Base-by-base conservation (phyloP, 2,113 vertebrate species). In the Lynx canadensis region DNA sequence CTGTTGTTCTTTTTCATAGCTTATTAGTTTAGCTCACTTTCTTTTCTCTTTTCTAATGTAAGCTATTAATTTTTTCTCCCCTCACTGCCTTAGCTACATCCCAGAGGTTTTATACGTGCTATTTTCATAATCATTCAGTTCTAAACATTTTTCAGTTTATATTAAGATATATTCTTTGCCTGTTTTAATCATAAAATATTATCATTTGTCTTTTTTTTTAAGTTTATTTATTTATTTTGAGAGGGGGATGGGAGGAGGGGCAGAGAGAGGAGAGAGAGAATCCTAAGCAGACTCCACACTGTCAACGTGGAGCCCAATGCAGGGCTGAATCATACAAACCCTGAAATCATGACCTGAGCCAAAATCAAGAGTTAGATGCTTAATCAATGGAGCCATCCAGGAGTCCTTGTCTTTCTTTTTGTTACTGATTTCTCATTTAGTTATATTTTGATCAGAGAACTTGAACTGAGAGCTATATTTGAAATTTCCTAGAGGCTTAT, bases 91-190 rank as follows among this genome's bases (percentile, higher is more conserved):
- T 91, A 78, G 31, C 38, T 89, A 45, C 88, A 88, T 41, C 2
- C 8, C 13, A 52, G 31, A 76, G 25, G 18, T 87, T 86, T 87
- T 85, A 60, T 21, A 52, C 15, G 33, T 50, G 68, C 2, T 68
- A 66, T 86, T 93, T 97, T 91, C 66, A 85, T 50, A 66, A 69
- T 87, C 33, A 50, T 55, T 94, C 2, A 60, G 21, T 82, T 68
- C 3, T 95, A 76, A 81, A 48, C 79, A 95, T 83, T 89, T 95
- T 94, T 83, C 45, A 71, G 5, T 87, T 82, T 33, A 86, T n/a
- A 9, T 91, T 78, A 69, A 36, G 38, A 31, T 88, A 60, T 57
- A 57, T 86, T 95, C 21, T 83, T 78, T 92, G 15, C 18, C 5
- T 86, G 29, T 93, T 91, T 87, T 79, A 73, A 71, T 89, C 76